These are phyloP conservation scores for Forpus xanthops DNA, from an alignment of 2,797 vertebrate species.

Conservation along the genomic window DNA sequence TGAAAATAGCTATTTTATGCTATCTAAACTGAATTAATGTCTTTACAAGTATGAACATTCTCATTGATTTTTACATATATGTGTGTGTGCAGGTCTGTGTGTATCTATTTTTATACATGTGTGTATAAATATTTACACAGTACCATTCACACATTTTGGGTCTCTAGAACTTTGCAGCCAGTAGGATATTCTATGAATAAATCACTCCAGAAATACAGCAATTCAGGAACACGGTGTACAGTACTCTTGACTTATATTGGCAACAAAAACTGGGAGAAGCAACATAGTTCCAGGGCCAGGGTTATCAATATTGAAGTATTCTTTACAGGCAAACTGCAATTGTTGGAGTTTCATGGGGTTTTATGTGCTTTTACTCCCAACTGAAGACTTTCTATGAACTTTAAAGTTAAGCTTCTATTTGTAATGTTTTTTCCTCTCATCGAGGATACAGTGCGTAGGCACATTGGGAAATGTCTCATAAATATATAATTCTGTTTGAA, in stretches of 20 bases:
- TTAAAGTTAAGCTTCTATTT: not conserved
- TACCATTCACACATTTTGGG: not conserved
- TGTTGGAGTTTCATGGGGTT: not conserved
- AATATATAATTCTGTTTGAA: not conserved
- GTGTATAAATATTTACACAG: not conserved
- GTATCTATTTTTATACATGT: not conserved
- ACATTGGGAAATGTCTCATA: not conserved
- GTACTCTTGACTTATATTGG: not conserved
- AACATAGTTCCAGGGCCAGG: not conserved
- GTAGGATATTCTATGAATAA: not conserved
- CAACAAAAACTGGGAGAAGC: not conserved
- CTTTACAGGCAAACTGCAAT: not conserved
- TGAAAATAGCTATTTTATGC: not conserved
- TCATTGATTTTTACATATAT: not conserved
- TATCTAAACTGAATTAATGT: not conserved
- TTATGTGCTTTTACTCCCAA: not conserved
- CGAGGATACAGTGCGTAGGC: not conserved
- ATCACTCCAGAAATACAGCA: not conserved
- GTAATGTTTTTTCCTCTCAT: not conserved
- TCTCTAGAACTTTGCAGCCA: not conserved
- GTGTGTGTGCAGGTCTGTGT: not conserved
- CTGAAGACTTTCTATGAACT: not conserved
- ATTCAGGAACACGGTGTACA: not conserved
- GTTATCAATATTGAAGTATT: not conserved
- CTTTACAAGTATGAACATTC: not conserved